A percentile compares a stretch with the other conserved stretches of the same genome.
phyloP scores from a whole-genome alignment of 2,888 invertebrate genomes.

The Anorthoa munda region DNA sequence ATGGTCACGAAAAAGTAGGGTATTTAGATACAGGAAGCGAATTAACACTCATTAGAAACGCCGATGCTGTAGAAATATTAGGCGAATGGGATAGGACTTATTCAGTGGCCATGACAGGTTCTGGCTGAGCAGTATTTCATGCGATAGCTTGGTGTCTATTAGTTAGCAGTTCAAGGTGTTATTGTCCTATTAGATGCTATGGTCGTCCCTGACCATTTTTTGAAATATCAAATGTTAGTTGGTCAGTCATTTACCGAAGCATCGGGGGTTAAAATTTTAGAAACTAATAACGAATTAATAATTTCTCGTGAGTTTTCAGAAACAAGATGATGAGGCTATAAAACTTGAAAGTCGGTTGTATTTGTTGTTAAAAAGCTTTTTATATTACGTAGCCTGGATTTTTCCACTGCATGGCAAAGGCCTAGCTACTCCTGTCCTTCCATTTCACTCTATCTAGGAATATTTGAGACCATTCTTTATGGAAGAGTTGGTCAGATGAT shows the following conservation, averaged over 20 bases:
- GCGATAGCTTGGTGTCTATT: not conserved
- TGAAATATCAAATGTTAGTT: not conserved
- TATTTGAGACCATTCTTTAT: too few species aligned
- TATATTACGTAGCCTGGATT: too few species aligned
- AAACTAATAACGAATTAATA: not conserved
- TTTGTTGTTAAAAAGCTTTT: too few species aligned
- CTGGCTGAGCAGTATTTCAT: not conserved
- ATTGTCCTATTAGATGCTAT: not conserved
- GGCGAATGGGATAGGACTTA: not conserved
- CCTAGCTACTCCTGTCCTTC: too few species aligned
- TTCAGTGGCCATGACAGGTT: not conserved
- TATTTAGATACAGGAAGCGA: constrained; percentile 3
- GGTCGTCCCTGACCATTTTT: not conserved
- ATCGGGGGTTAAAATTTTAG: not conserved
- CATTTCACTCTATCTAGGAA: too few species aligned
- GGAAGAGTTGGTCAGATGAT: too few species aligned
- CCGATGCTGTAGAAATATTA: not conserved
- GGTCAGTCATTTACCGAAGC: constrained; percentile 4
- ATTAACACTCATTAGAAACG: constrained; percentile 1
- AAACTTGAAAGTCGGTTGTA: too few species aligned
- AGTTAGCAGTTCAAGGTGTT: not conserved
- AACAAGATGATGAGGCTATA: too few species aligned
- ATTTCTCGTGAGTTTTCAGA: not conserved
- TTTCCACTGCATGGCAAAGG: too few species aligned
- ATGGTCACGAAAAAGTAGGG: not conserved